A percentile compares a stretch with the other conserved stretches of the same genome.
Conservation (phyloP, 2,888 invertebrate genomes). For the Mesoligia furuncula region DNA sequence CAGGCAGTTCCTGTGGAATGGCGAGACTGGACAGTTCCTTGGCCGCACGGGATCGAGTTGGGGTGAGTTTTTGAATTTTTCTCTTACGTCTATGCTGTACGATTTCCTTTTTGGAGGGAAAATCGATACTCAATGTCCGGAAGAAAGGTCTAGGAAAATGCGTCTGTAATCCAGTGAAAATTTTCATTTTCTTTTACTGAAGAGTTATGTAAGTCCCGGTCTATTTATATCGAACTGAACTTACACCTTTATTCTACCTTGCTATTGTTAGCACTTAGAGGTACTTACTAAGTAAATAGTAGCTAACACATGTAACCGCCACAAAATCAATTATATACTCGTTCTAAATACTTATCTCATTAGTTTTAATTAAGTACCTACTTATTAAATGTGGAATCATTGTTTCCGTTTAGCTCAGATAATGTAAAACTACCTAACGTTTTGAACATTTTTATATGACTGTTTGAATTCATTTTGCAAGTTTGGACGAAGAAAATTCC, state of each 20-base stretch:
- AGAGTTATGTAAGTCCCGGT: slow-evolving; percentile 23
- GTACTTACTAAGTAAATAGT: background rate
- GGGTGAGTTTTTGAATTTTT: slow-evolving; percentile 93
- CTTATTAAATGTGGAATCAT: slow-evolving; percentile 6
- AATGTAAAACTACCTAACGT: slow-evolving; percentile 25
- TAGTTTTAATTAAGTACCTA: slow-evolving; percentile 7
- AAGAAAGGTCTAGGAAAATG: slow-evolving; percentile 3
- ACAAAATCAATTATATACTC: background rate
- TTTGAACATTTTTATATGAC: background rate
- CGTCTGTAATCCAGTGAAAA: background rate
- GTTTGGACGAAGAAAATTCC: no score
- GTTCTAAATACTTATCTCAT: slow-evolving; percentile 1
- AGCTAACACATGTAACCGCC: background rate
- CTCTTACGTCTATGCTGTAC: slow-evolving; percentile 13
- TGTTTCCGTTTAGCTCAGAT: slow-evolving; percentile 45
- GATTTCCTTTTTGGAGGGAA: slow-evolving; percentile 78
- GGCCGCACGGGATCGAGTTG: slow-evolving; percentile 98
- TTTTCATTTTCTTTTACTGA: background rate
- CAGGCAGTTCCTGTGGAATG: slow-evolving; percentile 96
- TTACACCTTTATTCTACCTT: slow-evolving; percentile 6
- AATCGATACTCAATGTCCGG: slow-evolving; percentile 51
- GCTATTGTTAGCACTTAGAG: slow-evolving; percentile 16
- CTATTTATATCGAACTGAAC: slow-evolving; percentile 35
- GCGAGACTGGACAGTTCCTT: slow-evolving; percentile 97
- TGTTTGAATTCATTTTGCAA: no score